A percentile compares a stretch with the other conserved stretches of the same genome.
phyloP scores from a whole-genome alignment of 1,140 invertebrate species.

The Trichoplusia ni region DNA sequence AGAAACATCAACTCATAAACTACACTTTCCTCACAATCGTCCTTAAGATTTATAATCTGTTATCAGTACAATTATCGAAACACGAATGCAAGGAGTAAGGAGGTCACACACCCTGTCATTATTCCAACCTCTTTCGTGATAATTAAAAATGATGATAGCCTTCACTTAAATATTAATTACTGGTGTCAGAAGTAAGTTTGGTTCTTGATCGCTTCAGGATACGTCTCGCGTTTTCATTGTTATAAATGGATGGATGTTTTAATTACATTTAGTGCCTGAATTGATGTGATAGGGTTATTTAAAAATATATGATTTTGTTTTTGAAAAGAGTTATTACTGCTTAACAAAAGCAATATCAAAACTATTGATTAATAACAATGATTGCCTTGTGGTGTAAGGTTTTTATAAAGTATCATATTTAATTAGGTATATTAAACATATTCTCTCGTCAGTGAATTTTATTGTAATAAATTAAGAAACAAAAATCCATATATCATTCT shows the following conservation, averaged over 20 bases:
- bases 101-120: slow-evolving; percentile 35
- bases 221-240: not conserved
- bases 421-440: too few relatives aligned
- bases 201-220: not conserved
- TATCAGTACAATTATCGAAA: slow-evolving; percentile 4
- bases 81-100: not conserved
- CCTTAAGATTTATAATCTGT: not conserved
- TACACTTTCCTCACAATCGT: not conserved
- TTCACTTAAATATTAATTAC: slow-evolving; percentile 49
- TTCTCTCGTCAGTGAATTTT: too few relatives aligned
- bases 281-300: too few relatives aligned
- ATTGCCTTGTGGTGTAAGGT: too few relatives aligned
- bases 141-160: slow-evolving; percentile 58
- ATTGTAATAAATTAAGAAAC: not conserved
- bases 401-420: too few relatives aligned
- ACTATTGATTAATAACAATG: too few relatives aligned
- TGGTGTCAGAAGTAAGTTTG: slow-evolving; percentile 33
- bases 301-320: too few relatives aligned
- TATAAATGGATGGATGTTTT: too few relatives aligned
- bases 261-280: too few relatives aligned
- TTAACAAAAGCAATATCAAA: too few relatives aligned
- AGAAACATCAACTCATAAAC: too few relatives aligned
- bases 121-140: slow-evolving; percentile 34
- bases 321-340: too few relatives aligned
- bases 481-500: slow-evolving; percentile 45